Evolutionary conservation across 2,113 vertebrate species (phyloP).

Genomic region (Seriola rivoliana): DNA sequence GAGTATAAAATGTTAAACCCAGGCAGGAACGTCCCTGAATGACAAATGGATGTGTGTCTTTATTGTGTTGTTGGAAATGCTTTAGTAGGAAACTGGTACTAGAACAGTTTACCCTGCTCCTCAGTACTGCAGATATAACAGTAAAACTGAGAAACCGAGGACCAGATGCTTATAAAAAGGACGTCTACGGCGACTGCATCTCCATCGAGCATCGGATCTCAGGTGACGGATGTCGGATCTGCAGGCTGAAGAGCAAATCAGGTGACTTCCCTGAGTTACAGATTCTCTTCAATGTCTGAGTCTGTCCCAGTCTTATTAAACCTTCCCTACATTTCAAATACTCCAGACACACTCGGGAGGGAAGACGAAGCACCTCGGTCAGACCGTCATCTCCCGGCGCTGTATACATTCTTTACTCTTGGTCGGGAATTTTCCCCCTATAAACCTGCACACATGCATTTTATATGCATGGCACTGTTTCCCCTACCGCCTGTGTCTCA

Average conservation of each 20-base stretch:
- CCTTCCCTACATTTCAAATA: conserved; percentile 6
- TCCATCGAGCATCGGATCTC: conserved; percentile 87
- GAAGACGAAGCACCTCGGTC: background rate
- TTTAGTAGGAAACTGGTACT: background rate
- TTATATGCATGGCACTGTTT: conserved; percentile 16
- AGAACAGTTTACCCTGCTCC: background rate
- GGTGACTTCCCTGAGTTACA: conserved; percentile 75
- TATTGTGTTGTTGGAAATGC: background rate
- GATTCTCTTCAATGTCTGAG: background rate
- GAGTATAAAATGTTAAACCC: background rate
- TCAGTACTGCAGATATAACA: conserved; percentile 90
- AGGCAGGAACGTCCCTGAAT: background rate
- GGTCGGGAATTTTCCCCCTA: conserved; percentile 21
- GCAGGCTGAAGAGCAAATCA: conserved; percentile 88
- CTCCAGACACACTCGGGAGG: conserved; percentile 1
- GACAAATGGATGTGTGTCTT: no score
- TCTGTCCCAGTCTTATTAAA: background rate
- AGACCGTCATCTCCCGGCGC: background rate
- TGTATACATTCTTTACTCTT: conserved; percentile 26
- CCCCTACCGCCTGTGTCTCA: background rate
- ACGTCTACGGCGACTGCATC: conserved; percentile 87
- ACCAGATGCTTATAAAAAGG: conserved; percentile 88
- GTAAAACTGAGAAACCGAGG: conserved; percentile 91
- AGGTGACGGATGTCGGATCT: conserved; percentile 88
- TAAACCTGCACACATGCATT: conserved; percentile 19